These are phyloP conservation scores for Carapus acus DNA, from an alignment of 2,797 vertebrate species.

Conservation along the genomic window DNA sequence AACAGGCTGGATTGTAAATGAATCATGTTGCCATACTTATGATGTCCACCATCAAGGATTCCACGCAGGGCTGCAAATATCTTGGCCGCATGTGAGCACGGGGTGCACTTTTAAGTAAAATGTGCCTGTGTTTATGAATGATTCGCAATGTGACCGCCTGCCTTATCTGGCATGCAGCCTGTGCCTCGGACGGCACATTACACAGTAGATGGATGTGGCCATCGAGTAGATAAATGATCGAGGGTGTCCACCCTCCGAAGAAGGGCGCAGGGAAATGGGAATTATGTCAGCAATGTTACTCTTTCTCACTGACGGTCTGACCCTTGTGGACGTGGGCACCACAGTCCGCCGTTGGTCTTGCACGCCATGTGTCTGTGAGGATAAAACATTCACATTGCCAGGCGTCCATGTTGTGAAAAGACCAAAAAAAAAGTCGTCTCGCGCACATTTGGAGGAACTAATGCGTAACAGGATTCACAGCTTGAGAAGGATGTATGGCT, in stretches of 20 bases:
- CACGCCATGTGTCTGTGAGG: conserved; percentile 19
- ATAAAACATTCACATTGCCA: conserved; percentile 37
- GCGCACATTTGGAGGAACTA: conserved; percentile 3
- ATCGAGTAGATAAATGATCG: conserved; percentile 41
- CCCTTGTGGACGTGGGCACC: background rate
- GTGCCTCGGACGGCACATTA: conserved; percentile 35
- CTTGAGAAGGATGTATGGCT: background rate
- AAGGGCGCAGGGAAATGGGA: conserved; percentile 46
- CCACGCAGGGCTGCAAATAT: too few species aligned
- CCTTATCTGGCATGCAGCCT: conserved; percentile 22
- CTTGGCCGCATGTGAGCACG: conserved; percentile 2
- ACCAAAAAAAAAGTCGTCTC: too few species aligned
- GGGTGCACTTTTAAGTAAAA: too few species aligned
- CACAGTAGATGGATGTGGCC: conserved; percentile 44
- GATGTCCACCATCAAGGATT: background rate
- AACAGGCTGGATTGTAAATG: conserved; percentile 27
- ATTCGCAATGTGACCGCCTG: conserved; percentile 22
- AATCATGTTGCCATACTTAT: background rate
- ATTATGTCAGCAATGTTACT: conserved; percentile 46
- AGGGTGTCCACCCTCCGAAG: conserved; percentile 20
- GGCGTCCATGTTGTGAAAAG: too few species aligned
- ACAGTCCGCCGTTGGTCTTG: conserved; percentile 5
- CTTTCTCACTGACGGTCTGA: conserved; percentile 21
- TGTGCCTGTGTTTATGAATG: conserved; percentile 17
- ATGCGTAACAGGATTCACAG: background rate